Percentiles rank a stretch among this genome's conserved stretches.
Conservation (phyloP, 2,888 invertebrate species). For the Meteorus cinctellus region DNA sequence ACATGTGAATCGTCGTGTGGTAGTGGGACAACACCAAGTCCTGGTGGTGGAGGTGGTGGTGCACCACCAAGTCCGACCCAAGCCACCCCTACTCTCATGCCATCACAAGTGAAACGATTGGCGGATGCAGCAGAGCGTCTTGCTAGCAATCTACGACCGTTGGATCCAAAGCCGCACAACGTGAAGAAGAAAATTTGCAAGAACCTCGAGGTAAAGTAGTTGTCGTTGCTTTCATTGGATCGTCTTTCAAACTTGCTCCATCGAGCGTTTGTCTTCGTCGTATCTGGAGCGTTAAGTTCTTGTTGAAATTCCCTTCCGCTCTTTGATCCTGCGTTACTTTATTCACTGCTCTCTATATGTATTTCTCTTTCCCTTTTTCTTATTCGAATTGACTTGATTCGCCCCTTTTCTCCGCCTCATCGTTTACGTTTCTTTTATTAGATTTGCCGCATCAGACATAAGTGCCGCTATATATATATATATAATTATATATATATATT, state of each 20-base stretch:
- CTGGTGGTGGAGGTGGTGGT: conserved; percentile 64
- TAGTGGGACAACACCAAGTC: conserved; percentile 70
- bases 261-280: not conserved
- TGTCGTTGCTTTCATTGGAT: conserved; percentile 9
- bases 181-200: conserved; percentile 93
- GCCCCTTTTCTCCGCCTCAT: not conserved
- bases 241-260: conserved; percentile 12
- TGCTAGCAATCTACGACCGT: conserved; percentile 86
- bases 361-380: not conserved
- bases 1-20: conserved; percentile 72
- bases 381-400: conserved; percentile 4
- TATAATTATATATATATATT: not conserved
- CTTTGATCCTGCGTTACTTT: not conserved
- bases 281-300: conserved; percentile 27
- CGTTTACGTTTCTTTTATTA: conserved; percentile 14
- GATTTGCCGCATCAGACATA: conserved; percentile 28
- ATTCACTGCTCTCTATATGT: not conserved
- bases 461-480: conserved; percentile 20
- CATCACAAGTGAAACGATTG: conserved; percentile 88
- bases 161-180: conserved; percentile 92
- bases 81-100: conserved; percentile 85
- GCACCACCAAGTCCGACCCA: conserved; percentile 74
- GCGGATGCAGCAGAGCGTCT: conserved; percentile 89
- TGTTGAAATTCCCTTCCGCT: conserved; percentile 12
- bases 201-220: conserved; percentile 83